Base-by-base conservation (phyloP, 1,140 invertebrate genomes). In the Drosophila pseudoobscura region DNA sequence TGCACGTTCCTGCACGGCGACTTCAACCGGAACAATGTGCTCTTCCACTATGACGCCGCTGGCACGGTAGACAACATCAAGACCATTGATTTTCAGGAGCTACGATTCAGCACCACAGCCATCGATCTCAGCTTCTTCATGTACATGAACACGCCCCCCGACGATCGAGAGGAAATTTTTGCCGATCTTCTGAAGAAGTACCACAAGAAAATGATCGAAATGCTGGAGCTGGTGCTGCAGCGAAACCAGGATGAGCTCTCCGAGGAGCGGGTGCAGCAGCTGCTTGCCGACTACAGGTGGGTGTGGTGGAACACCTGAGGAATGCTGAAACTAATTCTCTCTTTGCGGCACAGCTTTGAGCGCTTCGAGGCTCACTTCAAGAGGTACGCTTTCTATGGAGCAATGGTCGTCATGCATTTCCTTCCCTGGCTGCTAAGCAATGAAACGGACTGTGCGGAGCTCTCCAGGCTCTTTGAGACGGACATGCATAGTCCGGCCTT, bases 11-110 rank as follows among this genome's bases (percentile, higher is more conserved):
- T 89, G 13, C 90, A 91, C 53, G 90, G 90, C 20, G 90, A 91
- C 49, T 91, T 70, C 51, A 91, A 91, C 66, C 87, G 90, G 4
- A 91, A 91, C 64, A 91, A 91, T 73, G 89, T 91, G 3, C 58
- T 91, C 2, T 91, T 91, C 46, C 83, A 70, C 43, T 71, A 83
- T 22, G 59, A 49, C 7, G 52, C 0, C 3, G 39, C 47, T 17
- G 88, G 63, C 20, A 20, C 56, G n/a, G 77, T 79, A 6, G 80
- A 77, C 24, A 66, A 65, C 54, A 71, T 90, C 3, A 82, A 78
- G 59, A 61, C 90, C 66, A 91, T 91, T n/a, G 90, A 91, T 58
- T 91, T 91, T 55, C 88, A 90, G 66, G 89, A 91, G 66, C 17
- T 91, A 20, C 90, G 90, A 46, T 91, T 69, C 51, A 80, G 83